Conservation (phyloP, 2,888 invertebrate genomes). For the Nycteola revayana region DNA sequence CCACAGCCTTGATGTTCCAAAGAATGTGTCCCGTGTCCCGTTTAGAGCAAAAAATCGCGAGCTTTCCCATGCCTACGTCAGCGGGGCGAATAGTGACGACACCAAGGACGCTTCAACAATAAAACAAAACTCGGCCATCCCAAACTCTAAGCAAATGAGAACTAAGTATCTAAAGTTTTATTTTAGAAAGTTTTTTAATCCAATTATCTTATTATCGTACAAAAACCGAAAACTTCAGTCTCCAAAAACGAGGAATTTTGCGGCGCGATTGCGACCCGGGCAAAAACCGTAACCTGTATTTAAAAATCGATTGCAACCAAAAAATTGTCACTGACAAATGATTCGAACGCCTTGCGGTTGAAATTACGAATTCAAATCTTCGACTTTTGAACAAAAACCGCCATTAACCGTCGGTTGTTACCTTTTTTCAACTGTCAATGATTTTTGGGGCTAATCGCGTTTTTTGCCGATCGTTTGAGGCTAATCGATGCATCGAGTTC, state of each 20-base stretch:
- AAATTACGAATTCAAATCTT: slow-evolving; percentile 82
- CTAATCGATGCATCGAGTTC: slow-evolving; percentile 76
- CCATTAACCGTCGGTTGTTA: slow-evolving; percentile 76
- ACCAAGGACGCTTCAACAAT: slow-evolving; percentile 35
- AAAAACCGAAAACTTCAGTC: slow-evolving; percentile 33
- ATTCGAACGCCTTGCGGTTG: slow-evolving; percentile 79
- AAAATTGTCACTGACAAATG: slow-evolving; percentile 83
- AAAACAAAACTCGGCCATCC: slow-evolving; percentile 13
- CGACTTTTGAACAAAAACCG: slow-evolving; percentile 78
- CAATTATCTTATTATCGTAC: slow-evolving; percentile 48
- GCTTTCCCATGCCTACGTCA: slow-evolving; percentile 74
- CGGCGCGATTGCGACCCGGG: slow-evolving; percentile 28
- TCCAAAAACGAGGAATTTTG: slow-evolving; percentile 44
- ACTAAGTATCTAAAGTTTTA: slow-evolving; percentile 23
- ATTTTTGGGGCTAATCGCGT: slow-evolving; percentile 77
- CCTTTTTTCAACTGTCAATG: slow-evolving; percentile 78
- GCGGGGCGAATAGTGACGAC: slow-evolving; percentile 50
- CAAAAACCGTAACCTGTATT: slow-evolving; percentile 74
- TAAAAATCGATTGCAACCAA: slow-evolving; percentile 81
- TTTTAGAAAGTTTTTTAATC: slow-evolving; percentile 27
- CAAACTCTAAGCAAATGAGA: slow-evolving; percentile 26
- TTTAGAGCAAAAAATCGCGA: slow-evolving; percentile 67
- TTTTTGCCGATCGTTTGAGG: slow-evolving; percentile 72
- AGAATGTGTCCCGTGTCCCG: slow-evolving; percentile 60
- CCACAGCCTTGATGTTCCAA: slow-evolving; percentile 69